Evolutionary conservation across 2,113 vertebrate species (phyloP), one percentile per base, ranked within the genome.

Genomic region (Philantomba maxwellii): DNA sequence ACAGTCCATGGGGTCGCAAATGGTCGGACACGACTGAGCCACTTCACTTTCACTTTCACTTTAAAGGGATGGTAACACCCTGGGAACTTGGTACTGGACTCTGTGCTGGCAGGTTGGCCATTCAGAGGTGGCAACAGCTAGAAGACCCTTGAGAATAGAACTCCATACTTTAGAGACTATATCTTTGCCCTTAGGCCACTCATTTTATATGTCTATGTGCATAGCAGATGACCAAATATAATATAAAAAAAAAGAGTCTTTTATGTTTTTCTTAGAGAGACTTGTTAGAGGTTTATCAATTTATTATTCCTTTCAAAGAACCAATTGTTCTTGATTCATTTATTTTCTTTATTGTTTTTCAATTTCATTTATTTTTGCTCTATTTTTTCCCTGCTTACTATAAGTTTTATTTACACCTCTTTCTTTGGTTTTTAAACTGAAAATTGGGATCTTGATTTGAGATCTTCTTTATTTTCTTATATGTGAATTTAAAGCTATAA

Each of bases 31-130:
- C 39, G 39, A 39, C 39, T 39, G 39, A 39, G 39, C 39, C 39
- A 39, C 39, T 39, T 39, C 39, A 39, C 39, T 39, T 39, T 39
- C 39, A 39, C 39, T 39, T 39, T 39, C 39, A 39, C 39, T 39
- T 39, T 39, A 3, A 25, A 78, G 19, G 7, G 57, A 49, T 26
- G 9, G 12, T 75, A 43, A 3, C 6, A 78, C 21, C 19, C 12
- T 43, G 2, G 13, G 25, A 14, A 11, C 21, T 66, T 3, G 19
- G 0, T 51, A n/a, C 5, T 30, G 15, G 45, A 58, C 8, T 25
- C 5, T 80, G 11, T 77, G 6, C 11, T 51, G 19, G 43, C 2
- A 83, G 14, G 2, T 7, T n/a, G 16, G 0, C 4, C 7, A n/a
- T 58, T n/a, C n/a, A 89, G 30, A 85, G 6, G 57, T 78, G 28